Evolutionary conservation across 2,113 vertebrate genomes (phyloP), one percentile per base, ranked within the genome.

Genomic region (Isurus oxyrinchus): DNA sequence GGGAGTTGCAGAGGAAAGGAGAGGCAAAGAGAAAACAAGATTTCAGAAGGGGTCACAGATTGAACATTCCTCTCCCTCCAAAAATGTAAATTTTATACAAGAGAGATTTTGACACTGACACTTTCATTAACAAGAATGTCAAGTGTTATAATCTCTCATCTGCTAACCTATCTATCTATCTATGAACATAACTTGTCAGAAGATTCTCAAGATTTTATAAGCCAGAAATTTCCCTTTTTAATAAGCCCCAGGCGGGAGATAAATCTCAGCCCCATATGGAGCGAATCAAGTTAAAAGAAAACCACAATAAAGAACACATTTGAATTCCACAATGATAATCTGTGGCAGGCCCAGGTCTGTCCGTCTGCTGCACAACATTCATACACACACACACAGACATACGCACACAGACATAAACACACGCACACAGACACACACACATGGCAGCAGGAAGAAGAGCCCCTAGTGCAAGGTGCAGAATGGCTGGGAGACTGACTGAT

Each of bases 321-420:
- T 23, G 40, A 67, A 44, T 95, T 95, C 61, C 93, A 95, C n/a
- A 67, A 95, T 25, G 94, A 66, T 95, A 49, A 95, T 69, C 63
- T 95, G 23, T 44, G 94, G 11, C 94, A 69, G 94, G 94, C 40
- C 16, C 59, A 67, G 59, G 93, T 90, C 86, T 27, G 86, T 55
- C 86, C 31, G 25, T 19, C 40, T 84, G 81, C 40, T 49, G 81
- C 35, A n/a, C 31, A 76, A 35, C 27, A 88, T 49, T 49, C 44
- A 49, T 49, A 49, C 44, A 49, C 44, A 49, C 44, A 91, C 44
- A 57, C 57, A 94, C 44, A 88, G n/a, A 84, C 2, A 87, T 5
- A 27, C 86, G 25, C 21, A 53, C 86, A 53, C 23, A 10, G 79
- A 1, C 44, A 49, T 49, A 49, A 67, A 84, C 81, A 44, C 16